Conservation (phyloP, 2,888 invertebrate genomes). For the Brachylomia viminalis region DNA sequence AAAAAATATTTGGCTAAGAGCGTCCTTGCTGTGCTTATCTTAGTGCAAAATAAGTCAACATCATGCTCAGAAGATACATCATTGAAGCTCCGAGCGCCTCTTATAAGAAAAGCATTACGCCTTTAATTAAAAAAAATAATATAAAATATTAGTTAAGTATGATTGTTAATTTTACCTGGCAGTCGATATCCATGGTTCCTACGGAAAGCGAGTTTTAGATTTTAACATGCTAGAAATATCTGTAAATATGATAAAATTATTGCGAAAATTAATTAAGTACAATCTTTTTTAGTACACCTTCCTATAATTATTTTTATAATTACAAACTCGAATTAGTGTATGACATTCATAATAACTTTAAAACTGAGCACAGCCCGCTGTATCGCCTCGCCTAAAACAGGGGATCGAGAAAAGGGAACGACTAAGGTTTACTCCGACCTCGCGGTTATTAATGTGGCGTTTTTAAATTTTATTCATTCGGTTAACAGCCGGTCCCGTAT, state of each 20-base stretch:
- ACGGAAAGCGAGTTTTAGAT: not conserved
- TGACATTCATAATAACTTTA: not conserved
- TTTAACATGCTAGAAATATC: not conserved
- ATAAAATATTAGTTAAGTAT: no score
- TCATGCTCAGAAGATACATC: no score
- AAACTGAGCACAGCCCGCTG: not conserved
- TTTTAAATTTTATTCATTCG: conserved; percentile 72
- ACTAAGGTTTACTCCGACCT: conserved; percentile 55
- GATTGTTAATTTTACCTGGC: not conserved
- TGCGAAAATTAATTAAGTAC: not conserved
- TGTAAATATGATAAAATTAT: not conserved
- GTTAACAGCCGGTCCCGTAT: conserved; percentile 53
- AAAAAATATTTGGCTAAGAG: no score
- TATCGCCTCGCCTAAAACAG: conserved; percentile 12
- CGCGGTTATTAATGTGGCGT: conserved; percentile 65
- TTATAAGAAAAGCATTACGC: no score
- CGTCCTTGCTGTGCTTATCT: no score
- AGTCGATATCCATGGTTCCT: not conserved
- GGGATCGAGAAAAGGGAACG: conserved; percentile 59
- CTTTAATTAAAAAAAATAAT: no score
- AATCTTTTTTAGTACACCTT: not conserved
- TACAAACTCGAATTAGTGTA: not conserved
- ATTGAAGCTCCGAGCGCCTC: no score
- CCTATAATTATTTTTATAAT: not conserved
- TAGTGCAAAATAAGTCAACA: no score